Percentiles rank a stretch among this genome's conserved stretches.
phyloP scores from a whole-genome alignment of 2,888 invertebrate species.

The Drosophila fulvimacula region DNA sequence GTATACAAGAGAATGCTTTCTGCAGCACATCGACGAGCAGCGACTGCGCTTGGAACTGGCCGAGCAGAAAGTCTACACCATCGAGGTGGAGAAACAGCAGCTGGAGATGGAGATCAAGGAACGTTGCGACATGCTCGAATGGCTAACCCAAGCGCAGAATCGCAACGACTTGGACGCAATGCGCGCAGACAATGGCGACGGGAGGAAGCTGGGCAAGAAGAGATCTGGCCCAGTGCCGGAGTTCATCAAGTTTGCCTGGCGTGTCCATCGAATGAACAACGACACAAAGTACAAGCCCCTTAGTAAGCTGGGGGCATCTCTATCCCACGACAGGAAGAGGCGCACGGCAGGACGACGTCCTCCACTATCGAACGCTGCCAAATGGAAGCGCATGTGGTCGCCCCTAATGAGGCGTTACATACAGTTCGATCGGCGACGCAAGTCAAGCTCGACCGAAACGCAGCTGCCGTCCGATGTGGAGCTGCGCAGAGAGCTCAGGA shows the following conservation, averaged over 20 bases:
- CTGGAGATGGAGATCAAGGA: constrained; percentile 14
- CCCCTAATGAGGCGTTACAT: not conserved
- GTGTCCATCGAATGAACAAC: not conserved
- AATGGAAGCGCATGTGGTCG: constrained; percentile 4
- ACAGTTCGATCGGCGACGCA: not conserved
- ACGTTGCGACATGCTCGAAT: not conserved
- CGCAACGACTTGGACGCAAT: not conserved
- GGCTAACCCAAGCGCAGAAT: not conserved
- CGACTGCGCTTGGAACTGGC: not conserved
- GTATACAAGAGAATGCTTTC: constrained; percentile 1
- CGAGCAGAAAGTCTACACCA: not conserved
- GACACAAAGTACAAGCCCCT: not conserved
- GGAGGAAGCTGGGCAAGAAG: no score
- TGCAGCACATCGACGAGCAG: constrained; percentile 15
- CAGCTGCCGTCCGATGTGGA: not conserved
- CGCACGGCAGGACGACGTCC: not conserved
- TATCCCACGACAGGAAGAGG: not conserved
- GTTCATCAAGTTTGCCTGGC: constrained; percentile 1
- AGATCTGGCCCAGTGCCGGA: not conserved
- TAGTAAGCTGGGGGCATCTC: fast-evolving
- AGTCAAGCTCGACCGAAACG: not conserved
- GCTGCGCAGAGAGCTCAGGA: not conserved
- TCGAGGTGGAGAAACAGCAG: not conserved
- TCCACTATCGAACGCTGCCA: no score
- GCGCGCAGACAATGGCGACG: not conserved